Evolutionary conservation across 2,113 vertebrate genomes (phyloP), one percentile per base, ranked within the genome.

Genomic region (Pogona vitticeps): DNA sequence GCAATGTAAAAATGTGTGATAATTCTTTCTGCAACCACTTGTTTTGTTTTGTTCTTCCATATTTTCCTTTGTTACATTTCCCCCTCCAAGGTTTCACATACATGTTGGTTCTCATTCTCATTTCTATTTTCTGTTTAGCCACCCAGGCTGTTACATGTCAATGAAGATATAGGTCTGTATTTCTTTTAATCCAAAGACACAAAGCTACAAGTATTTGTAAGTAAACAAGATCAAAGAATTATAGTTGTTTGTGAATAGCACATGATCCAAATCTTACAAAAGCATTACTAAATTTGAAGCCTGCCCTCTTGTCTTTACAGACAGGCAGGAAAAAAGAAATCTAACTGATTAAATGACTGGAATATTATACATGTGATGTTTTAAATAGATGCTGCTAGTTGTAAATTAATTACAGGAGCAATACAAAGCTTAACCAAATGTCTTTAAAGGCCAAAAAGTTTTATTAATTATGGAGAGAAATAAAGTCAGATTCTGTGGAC

Each of bases 301-400:
- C 73, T 70, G 86, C 84, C 46, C 21, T 90, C 20, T 58, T 91
- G 42, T 83, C 67, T 87, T 93, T 93, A 78, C 84, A 93, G 93
- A 87, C 63, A 91, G 93, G 81, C 86, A 82, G 91, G 40, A 73
- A 0, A 1, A 0, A 3, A 85, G 87, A 40, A 42, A 84, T 36
- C 31, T 85, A 94, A 84, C 42, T 52, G 31, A 28, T 78, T 92
- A 92, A 91, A 85, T 23, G 78, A 89, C 71, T 78, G 86, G 89
- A 36, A 38, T 33, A 20, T 38, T 68, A n/a, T n/a, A n/a, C n/a
- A n/a, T n/a, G n/a, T n/a, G n/a, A n/a, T n/a, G 5, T 52, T 52
- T 52, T 52, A 52, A 52, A 52, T 56, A 13, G 46, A 52, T 52
- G 1, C 9, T 73, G 70, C 28, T 59, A 73, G 82, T 91, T 80